Conservation (phyloP, 2,888 invertebrate species). For the Drosophila pseudotakahashii region DNA sequence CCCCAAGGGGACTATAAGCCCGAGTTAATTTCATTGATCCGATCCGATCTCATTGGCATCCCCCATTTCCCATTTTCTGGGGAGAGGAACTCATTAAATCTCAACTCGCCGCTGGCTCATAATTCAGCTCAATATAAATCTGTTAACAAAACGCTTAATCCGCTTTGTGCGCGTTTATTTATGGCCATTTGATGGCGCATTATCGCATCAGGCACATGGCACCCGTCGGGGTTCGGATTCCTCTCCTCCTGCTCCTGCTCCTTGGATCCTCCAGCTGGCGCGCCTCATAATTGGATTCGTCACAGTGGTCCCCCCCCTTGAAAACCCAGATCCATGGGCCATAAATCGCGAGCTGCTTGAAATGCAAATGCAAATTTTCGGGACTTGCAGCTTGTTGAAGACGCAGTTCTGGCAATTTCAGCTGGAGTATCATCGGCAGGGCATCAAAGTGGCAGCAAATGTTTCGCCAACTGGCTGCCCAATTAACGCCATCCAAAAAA, state of each 20-base stretch:
- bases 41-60: conserved; percentile 12
- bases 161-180: conserved; percentile 75
- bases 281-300: conserved; percentile 80
- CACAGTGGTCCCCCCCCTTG: conserved; percentile 46
- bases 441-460: conserved; percentile 76
- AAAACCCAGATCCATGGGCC: conserved; percentile 37
- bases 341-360: conserved; percentile 78
- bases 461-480: conserved; percentile 54
- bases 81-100: conserved; percentile 36
- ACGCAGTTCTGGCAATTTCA: conserved; percentile 2
- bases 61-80: background rate
- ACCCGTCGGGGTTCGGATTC: too few relatives aligned
- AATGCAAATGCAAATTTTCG: conserved; percentile 68
- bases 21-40: conserved; percentile 30
- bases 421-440: conserved; percentile 67
- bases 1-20: conserved; percentile 1
- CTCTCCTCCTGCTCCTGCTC: background rate
- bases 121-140: conserved; percentile 76
- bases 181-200: conserved; percentile 77
- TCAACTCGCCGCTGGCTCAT: conserved; percentile 50
- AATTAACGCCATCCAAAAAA: conserved; percentile 65
- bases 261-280: conserved; percentile 55
- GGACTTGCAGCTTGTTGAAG: conserved; percentile 39
- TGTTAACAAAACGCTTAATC: conserved; percentile 79
- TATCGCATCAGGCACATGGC: conserved; percentile 76